Conservation (phyloP, 2,113 vertebrate genomes). For the Haplochromis vanheusdeni region DNA sequence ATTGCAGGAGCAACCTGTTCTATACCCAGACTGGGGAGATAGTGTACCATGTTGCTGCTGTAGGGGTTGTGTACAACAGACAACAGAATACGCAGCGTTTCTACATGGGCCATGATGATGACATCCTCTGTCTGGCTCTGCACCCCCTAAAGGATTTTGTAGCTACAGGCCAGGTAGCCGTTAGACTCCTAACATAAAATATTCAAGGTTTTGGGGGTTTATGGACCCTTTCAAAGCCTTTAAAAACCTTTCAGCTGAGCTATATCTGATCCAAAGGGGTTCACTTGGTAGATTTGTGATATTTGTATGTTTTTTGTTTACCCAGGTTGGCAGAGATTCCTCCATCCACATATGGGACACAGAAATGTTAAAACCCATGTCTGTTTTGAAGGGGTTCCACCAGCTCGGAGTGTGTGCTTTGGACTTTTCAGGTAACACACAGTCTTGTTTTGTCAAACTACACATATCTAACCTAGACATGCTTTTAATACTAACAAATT, state of each 20-base stretch:
- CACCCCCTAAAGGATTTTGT: slow-evolving; percentile 96
- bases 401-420: slow-evolving; percentile 91
- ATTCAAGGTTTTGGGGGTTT: not conserved
- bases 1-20: slow-evolving; percentile 96
- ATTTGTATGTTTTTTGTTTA: slow-evolving; percentile 13
- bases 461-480: not conserved
- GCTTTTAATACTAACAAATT: not conserved
- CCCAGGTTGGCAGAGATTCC: slow-evolving; percentile 91
- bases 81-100: slow-evolving; percentile 96
- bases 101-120: slow-evolving; percentile 93
- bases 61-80: slow-evolving; percentile 94
- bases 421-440: slow-evolving; percentile 90
- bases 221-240: not conserved
- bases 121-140: slow-evolving; percentile 93
- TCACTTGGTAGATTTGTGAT: not conserved
- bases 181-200: not conserved
- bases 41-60: slow-evolving; percentile 94
- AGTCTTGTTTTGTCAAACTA: not conserved
- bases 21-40: slow-evolving; percentile 98
- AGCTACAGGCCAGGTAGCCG: slow-evolving; percentile 92
- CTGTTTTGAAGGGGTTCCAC: slow-evolving; percentile 91
- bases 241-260: not conserved
- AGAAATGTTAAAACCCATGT: slow-evolving; percentile 88
- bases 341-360: slow-evolving; percentile 95
- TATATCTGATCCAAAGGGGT: not conserved